Evolutionary conservation across 2,888 invertebrate genomes (phyloP), one percentile per base, ranked within the genome.

Genomic region (Coelogynopora nodosa): DNA sequence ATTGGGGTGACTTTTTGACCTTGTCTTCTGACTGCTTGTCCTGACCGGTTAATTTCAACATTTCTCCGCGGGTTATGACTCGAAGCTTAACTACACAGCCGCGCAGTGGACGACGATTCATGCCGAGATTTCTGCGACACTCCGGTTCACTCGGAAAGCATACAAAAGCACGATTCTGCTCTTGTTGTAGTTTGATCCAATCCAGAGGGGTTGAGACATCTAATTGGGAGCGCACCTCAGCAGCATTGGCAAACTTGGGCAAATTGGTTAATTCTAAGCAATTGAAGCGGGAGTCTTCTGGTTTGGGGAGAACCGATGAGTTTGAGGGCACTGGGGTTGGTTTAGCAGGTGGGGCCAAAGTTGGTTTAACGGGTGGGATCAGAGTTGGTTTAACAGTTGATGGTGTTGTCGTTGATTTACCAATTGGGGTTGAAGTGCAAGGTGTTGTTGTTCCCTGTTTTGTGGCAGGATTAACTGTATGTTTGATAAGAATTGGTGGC

Each of bases 191-290:
- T 74, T 26, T 74, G 5, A 74, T 74, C 23, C 23, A 2, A 2
- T 74, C 74, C 23, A 5, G 2, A 23, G 74, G 74, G 23, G 23
- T 13, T 23, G 74, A 74, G 23, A 26, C 2, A 13, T 23, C 74
- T 23, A 74, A 13, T 5, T 13, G 23, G 23, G 74, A 5, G 74
- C 74, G 74, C 5, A 74, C 74, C 23, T 74, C 74, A 74, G 74
- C 2, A 5, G 23, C 5, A 2, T 10, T 74, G 27, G 74, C 74
- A 26, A 74, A 74, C 23, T 74, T 74, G 23, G 74, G 74, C 74
- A 74, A 74, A 74, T 74, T 74, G 5, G 74, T 74, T 23, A 74
- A 26, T 26, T 74, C 74, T 74, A 74, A 74, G 23, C 74, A 74
- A 23, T 23, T 74, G 74, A n/a, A 26, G 2, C 74, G 5, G 23